Evolutionary conservation across 2,888 invertebrate species (phyloP).

Genomic region (Zelleria hepariella): DNA sequence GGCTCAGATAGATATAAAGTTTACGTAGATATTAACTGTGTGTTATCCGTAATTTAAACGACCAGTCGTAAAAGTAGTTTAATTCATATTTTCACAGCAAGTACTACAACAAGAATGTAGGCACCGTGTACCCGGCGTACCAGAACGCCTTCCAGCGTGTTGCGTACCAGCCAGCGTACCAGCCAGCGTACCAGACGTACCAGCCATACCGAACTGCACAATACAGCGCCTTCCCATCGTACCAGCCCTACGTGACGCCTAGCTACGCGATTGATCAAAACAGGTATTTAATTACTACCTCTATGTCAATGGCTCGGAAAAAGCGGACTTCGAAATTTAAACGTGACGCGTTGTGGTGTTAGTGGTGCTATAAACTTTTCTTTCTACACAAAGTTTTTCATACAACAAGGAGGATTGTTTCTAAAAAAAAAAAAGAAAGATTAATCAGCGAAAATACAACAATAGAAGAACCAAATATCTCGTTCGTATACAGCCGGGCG

Average conservation of each 20-base stretch:
- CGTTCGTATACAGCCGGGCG: too few relatives aligned
- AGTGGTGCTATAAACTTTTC: too few relatives aligned
- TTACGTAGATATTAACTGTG: too few relatives aligned
- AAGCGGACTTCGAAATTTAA: too few relatives aligned
- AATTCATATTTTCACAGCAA: neutral
- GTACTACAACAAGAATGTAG: neutral
- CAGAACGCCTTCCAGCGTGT: neutral
- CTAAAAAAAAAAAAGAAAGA: too few relatives aligned
- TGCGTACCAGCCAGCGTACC: neutral
- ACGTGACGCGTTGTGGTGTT: too few relatives aligned
- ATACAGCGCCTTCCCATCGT: slow-evolving; percentile 8
- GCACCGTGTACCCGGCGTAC: neutral
- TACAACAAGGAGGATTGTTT: too few relatives aligned
- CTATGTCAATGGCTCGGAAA: neutral
- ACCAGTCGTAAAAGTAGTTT: neutral
- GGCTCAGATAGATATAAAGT: too few relatives aligned
- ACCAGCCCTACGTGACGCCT: slow-evolving; percentile 23
- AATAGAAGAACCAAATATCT: too few relatives aligned
- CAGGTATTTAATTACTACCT: neutral
- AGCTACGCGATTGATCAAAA: neutral
- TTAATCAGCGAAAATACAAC: too few relatives aligned
- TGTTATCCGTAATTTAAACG: too few relatives aligned
- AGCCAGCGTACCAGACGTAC: neutral
- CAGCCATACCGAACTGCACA: slow-evolving; percentile 6
- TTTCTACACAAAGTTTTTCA: too few relatives aligned